These are phyloP conservation scores for Phoenicopterus ruber DNA, from an alignment of 2,113 vertebrate species.

Conservation along the genomic window DNA sequence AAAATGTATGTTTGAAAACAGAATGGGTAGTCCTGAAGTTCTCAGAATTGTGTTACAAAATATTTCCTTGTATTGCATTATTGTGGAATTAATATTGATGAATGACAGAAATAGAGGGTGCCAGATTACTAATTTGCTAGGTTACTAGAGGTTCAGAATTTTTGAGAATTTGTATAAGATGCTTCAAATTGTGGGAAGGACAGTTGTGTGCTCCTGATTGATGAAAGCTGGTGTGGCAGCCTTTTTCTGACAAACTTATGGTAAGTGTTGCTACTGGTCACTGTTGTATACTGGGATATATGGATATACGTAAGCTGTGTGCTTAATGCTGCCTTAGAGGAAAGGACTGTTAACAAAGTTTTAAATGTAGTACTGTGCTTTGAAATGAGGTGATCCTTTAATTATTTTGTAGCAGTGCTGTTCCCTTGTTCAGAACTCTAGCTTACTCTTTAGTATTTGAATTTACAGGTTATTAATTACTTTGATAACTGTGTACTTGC, in stretches of 20 bases:
- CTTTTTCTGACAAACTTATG: background rate
- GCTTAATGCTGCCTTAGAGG: background rate
- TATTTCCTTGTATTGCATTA: background rate
- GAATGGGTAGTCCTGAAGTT: background rate
- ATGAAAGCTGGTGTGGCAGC: background rate
- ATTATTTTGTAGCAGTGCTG: background rate
- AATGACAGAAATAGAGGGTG: background rate
- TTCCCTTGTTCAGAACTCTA: background rate
- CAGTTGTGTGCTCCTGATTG: background rate
- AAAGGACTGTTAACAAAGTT: background rate
- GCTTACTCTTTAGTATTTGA: background rate
- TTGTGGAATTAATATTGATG: background rate
- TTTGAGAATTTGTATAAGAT: background rate
- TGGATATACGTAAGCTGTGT: background rate
- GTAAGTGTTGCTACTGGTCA: background rate
- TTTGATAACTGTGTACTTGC: background rate
- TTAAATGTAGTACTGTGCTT: background rate
- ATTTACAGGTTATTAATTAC: background rate
- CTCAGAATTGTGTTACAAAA: background rate
- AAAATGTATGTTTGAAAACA: background rate
- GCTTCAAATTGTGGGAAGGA: background rate
- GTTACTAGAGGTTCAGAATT: background rate
- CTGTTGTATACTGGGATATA: background rate
- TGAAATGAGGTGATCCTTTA: background rate
- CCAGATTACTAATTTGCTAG: background rate